A percentile compares a stretch with the other conserved stretches of the same genome.
phyloP scores from a whole-genome alignment of 2,888 invertebrate species.

The Osmoderma eremita region DNA sequence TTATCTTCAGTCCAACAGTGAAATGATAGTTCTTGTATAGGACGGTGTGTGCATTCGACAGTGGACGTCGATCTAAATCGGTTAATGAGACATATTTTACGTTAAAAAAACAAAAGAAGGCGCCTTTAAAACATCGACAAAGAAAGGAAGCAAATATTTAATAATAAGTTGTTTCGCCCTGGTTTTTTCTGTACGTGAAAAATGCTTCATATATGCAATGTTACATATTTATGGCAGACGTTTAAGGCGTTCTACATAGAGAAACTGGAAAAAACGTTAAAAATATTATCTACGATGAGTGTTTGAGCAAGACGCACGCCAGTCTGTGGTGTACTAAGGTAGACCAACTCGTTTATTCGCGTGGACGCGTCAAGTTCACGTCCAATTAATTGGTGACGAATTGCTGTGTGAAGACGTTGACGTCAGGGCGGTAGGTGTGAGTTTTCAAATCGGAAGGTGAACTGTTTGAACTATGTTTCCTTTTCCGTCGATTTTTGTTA shows the following conservation, averaged over 20 bases:
- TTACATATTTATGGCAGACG: neutral
- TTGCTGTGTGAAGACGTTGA: conserved; percentile 41
- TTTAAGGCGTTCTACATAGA: conserved; percentile 3
- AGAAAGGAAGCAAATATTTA: conserved; percentile 34
- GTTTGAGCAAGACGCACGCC: conserved; percentile 47
- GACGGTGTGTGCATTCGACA: neutral
- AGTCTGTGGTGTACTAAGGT: conserved; percentile 35
- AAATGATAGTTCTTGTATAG: neutral
- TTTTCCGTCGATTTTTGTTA: conserved; percentile 51
- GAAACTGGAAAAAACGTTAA: conserved; percentile 19
- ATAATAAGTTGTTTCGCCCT: conserved; percentile 23
- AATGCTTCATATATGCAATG: neutral
- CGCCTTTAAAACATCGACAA: conserved; percentile 21
- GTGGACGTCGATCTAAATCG: neutral
- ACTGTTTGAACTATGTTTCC: conserved; percentile 58
- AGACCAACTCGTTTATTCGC: conserved; percentile 25
- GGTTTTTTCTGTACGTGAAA: conserved; percentile 16
- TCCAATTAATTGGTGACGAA: conserved; percentile 25
- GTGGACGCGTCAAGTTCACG: neutral
- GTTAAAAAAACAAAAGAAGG: neutral
- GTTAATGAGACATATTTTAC: conserved; percentile 10
- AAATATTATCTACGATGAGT: conserved; percentile 31
- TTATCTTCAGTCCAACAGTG: neutral
- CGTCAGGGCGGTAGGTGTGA: conserved; percentile 48
- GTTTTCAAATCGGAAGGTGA: conserved; percentile 53